Evolutionary conservation across 2,797 vertebrate species (phyloP).

Genomic region (Podargus strigoides): DNA sequence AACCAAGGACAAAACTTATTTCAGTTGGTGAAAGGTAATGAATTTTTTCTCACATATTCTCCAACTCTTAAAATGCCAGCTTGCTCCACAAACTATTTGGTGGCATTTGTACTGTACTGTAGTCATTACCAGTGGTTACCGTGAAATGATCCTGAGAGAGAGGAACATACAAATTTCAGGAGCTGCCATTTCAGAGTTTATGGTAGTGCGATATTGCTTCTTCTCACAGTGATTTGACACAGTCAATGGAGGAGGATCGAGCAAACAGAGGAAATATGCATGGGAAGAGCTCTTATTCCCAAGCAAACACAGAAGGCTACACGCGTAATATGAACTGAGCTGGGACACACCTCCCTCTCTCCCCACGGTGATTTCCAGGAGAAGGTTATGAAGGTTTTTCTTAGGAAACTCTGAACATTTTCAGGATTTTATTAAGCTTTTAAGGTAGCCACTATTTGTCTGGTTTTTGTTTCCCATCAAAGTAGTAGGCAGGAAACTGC

Average conservation of each 20-base stretch:
- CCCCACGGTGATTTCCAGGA: background rate
- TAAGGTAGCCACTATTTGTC: background rate
- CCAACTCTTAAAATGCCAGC: background rate
- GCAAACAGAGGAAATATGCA: background rate
- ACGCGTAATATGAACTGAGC: rapidly evolving
- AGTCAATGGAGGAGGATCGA: background rate
- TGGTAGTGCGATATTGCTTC: background rate
- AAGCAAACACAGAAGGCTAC: background rate
- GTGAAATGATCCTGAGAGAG: background rate
- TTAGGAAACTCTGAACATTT: background rate
- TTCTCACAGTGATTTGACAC: background rate
- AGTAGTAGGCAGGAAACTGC: background rate
- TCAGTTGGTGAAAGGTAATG: background rate
- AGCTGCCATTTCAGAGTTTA: background rate
- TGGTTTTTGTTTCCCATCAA: background rate
- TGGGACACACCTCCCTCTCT: background rate
- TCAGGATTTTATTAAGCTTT: background rate
- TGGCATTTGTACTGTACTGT: background rate
- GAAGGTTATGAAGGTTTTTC: background rate
- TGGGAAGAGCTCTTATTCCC: background rate
- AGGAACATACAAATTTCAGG: background rate
- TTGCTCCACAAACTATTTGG: background rate
- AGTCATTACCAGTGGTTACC: background rate
- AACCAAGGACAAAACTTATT: background rate
- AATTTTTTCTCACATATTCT: background rate